phyloP scores from a whole-genome alignment of 2,888 invertebrate genomes.

The Hoplodrina blanda region DNA sequence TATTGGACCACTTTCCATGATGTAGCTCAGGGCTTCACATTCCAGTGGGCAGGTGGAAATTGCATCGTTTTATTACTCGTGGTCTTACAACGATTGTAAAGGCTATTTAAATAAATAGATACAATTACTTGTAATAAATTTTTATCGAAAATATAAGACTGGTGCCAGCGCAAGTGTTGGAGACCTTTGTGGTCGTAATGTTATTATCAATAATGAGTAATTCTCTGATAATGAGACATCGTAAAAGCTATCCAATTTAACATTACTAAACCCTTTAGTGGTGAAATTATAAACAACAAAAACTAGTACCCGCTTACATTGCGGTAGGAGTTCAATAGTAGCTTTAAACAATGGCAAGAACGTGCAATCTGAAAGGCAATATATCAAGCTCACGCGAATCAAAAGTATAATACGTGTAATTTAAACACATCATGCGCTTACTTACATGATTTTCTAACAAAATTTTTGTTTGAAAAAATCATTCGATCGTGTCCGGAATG shows the following conservation, averaged over 20 bases:
- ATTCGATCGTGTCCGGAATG: conserved; percentile 78
- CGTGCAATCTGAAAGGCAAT: conserved; percentile 73
- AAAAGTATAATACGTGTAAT: conserved; percentile 79
- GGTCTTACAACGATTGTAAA: conserved; percentile 69
- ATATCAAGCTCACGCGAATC: conserved; percentile 73
- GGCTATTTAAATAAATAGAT: conserved; percentile 73
- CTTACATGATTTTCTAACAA: conserved; percentile 72
- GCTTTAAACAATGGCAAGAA: conserved; percentile 71
- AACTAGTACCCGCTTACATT: conserved; percentile 51
- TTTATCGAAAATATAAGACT: conserved; percentile 57
- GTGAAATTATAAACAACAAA: conserved; percentile 47
- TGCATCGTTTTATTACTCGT: conserved; percentile 75
- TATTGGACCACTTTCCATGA: conserved; percentile 83
- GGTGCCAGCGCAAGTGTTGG: conserved; percentile 25
- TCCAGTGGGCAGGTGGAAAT: conserved; percentile 81
- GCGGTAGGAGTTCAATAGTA: conserved; percentile 64
- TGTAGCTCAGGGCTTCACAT: conserved; percentile 77
- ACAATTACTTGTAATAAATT: conserved; percentile 63
- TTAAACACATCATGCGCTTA: conserved; percentile 74
- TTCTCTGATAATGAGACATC: conserved; percentile 51
- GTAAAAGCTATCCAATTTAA: conserved; percentile 54
- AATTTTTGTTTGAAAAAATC: conserved; percentile 75
- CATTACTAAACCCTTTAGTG: conserved; percentile 37
- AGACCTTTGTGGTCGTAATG: conserved; percentile 55
- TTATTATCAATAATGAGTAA: conserved; percentile 58